Percentiles rank a stretch among this genome's conserved stretches.
These are phyloP conservation scores for Mormyrus hasselquistii DNA, from an alignment of 2,797 vertebrate genomes.

Conservation along the genomic window DNA sequence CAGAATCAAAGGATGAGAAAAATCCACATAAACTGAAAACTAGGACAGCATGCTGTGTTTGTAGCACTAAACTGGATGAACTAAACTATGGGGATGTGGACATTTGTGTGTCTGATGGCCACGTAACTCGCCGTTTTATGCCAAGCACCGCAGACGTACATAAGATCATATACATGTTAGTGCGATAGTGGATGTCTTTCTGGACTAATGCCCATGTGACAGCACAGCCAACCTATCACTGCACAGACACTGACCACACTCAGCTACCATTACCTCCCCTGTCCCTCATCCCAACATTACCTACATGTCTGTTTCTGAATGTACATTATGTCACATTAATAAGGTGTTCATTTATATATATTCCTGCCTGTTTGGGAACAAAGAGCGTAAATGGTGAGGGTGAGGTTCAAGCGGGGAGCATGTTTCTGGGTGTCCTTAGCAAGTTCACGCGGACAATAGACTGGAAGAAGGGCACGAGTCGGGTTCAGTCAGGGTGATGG, in stretches of 20 bases:
- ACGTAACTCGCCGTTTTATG: neutral
- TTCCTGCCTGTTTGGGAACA: neutral
- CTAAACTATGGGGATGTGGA: constrained; percentile 30
- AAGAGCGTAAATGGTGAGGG: neutral
- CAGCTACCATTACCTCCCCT: constrained; percentile 21
- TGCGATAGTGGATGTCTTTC: neutral
- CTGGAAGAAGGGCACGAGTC: constrained; percentile 8
- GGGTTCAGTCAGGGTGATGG: constrained; percentile 40
- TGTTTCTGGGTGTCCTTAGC: constrained; percentile 6
- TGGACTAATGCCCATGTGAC: neutral
- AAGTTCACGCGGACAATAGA: neutral
- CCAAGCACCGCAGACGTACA: neutral
- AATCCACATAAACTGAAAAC: constrained; percentile 29
- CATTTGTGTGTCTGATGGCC: neutral
- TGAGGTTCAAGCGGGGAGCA: neutral
- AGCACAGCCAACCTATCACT: neutral
- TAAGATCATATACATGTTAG: neutral
- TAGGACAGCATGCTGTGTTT: constrained; percentile 25
- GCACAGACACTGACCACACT: neutral
- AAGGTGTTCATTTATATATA: constrained; percentile 60
- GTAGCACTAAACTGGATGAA: constrained; percentile 39
- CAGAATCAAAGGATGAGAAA: constrained; percentile 30
- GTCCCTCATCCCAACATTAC: constrained; percentile 31
- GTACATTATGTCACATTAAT: constrained; percentile 52
- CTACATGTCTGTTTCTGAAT: constrained; percentile 43